Evolutionary conservation across 2,888 invertebrate species (phyloP).

Genomic region (Hybos culiciformis): DNA sequence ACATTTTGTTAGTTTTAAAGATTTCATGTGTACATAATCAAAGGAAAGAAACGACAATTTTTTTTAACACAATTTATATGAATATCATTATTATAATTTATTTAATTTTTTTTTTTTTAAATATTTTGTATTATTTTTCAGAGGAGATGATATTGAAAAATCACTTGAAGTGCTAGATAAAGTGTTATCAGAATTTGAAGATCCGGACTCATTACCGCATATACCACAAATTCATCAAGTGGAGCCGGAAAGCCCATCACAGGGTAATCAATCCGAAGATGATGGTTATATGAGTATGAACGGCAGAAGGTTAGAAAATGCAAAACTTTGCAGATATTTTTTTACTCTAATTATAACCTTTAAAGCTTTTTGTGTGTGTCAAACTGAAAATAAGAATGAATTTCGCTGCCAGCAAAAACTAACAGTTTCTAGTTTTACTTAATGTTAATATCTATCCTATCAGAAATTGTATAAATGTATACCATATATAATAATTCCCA

Average conservation of each 20-base stretch:
- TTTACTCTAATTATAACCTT: not conserved
- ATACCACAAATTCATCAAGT: constrained; percentile 18
- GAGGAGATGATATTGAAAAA: constrained; percentile 73
- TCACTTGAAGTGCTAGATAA: constrained; percentile 78
- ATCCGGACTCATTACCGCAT: constrained; percentile 36
- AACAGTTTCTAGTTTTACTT: too few relatives aligned
- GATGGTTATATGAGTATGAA: constrained; percentile 90
- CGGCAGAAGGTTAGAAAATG: constrained; percentile 49
- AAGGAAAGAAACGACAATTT: too few relatives aligned
- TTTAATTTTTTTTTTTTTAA: not conserved
- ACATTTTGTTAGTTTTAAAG: too few relatives aligned
- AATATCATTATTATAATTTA: too few relatives aligned
- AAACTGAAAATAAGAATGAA: not conserved
- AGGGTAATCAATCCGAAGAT: constrained; percentile 77
- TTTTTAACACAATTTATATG: too few relatives aligned
- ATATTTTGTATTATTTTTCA: not conserved
- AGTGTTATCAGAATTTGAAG: constrained; percentile 83
- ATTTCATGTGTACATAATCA: too few relatives aligned
- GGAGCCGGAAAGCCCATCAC: constrained; percentile 55
- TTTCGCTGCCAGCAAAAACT: too few relatives aligned
- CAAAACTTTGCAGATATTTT: not conserved
- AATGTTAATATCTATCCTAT: too few relatives aligned
- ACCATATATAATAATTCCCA: too few relatives aligned
- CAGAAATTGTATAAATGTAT: too few relatives aligned
- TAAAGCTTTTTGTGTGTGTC: not conserved